phyloP scores from a whole-genome alignment of 2,113 vertebrate genomes.

The Sinocyclocheilus maitianheensis region DNA sequence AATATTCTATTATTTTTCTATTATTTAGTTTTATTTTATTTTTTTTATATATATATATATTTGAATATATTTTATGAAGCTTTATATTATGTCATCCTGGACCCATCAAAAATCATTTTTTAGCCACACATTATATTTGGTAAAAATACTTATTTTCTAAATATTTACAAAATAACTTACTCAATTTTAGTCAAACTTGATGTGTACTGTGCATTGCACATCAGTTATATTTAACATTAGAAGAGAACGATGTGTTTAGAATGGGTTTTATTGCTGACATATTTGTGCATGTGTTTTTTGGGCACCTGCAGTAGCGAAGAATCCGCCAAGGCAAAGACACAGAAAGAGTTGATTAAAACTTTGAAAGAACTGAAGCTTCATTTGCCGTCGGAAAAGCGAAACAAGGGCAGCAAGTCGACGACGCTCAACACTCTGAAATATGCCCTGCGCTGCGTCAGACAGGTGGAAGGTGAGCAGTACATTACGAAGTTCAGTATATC shows the following conservation, averaged over 20 bases:
- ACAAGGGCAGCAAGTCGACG: slow-evolving; percentile 83
- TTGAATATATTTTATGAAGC: neutral
- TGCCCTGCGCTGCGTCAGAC: slow-evolving; percentile 90
- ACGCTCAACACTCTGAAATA: slow-evolving; percentile 87
- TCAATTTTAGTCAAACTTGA: neutral
- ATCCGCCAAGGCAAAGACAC: slow-evolving; percentile 88
- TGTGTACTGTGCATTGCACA: neutral
- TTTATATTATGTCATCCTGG: no score
- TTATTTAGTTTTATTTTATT: neutral
- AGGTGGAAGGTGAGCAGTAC: slow-evolving; percentile 86
- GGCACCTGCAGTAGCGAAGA: slow-evolving; percentile 81
- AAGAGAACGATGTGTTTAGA: neutral
- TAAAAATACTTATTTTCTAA: neutral
- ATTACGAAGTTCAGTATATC: neutral
- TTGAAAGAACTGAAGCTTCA: slow-evolving; percentile 89
- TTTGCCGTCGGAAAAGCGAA: slow-evolving; percentile 85
- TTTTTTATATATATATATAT: neutral
- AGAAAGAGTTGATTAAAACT: slow-evolving; percentile 88
- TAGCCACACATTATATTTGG: neutral
- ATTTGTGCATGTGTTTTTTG: slow-evolving; percentile 32
- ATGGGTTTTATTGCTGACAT: neutral
- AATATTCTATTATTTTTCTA: no score
- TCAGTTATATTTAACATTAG: neutral
- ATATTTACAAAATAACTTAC: neutral
- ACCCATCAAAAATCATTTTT: neutral